phyloP scores from a whole-genome alignment of 2,888 invertebrate genomes.

The Hypena proboscidalis region DNA sequence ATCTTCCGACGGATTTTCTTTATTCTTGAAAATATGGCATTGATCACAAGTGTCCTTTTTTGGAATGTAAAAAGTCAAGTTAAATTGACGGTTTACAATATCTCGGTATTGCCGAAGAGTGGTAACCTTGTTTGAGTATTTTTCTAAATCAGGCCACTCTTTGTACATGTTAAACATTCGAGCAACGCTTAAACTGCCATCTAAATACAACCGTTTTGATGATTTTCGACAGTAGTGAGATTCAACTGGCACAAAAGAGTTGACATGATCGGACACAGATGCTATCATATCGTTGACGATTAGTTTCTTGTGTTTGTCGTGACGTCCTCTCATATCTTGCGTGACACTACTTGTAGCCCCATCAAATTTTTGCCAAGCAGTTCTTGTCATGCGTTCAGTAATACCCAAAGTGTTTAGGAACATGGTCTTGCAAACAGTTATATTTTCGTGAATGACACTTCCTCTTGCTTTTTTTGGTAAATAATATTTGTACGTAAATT shows the following conservation, averaged over 20 bases:
- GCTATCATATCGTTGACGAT: neutral
- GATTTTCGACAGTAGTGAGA: neutral
- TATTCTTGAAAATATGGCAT: too few relatives aligned
- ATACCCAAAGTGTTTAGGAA: constrained; percentile 6
- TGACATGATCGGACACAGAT: constrained; percentile 1
- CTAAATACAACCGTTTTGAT: constrained; percentile 1
- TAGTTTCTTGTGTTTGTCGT: neutral
- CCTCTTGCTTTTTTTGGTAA: neutral
- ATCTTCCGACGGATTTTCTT: too few relatives aligned
- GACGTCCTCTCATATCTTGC: constrained; percentile 1
- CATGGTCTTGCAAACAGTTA: constrained; percentile 5
- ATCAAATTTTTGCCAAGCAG: constrained; percentile 2
- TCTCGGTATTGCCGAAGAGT: constrained; percentile 5
- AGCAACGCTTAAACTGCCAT: neutral
- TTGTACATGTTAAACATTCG: constrained; percentile 1
- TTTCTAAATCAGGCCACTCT: neutral
- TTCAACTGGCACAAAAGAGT: constrained; percentile 1
- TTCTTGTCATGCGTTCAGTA: neutral
- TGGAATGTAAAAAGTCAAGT: neutral
- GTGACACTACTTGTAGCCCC: neutral
- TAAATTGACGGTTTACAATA: constrained; percentile 2
- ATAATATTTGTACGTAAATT: constrained; percentile 4
- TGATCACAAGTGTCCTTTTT: constrained; percentile 2
- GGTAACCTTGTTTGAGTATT: constrained; percentile 1
- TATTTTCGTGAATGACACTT: neutral